Evolutionary conservation across 2,113 vertebrate species (phyloP).

Genomic region (Cricetomys ansorgei): DNA sequence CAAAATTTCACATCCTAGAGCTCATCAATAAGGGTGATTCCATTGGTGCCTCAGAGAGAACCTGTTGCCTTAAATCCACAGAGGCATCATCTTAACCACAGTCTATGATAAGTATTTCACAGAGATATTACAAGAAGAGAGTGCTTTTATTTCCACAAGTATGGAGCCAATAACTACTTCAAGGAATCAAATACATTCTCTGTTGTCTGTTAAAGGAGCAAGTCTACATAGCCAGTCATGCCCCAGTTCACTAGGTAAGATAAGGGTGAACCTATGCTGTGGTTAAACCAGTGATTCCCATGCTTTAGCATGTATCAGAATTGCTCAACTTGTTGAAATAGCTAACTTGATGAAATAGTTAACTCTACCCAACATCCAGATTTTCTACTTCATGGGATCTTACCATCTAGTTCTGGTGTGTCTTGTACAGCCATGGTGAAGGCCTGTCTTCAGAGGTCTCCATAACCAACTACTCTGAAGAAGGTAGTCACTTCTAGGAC

Average conservation of each 20-base stretch:
- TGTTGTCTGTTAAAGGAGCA: background rate
- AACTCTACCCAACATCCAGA: background rate
- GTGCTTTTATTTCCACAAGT: background rate
- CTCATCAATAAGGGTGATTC: no score
- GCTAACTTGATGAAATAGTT: background rate
- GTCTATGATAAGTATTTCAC: background rate
- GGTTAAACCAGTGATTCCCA: background rate
- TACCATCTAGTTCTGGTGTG: background rate
- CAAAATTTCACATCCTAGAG: background rate
- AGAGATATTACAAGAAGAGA: background rate
- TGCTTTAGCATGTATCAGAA: background rate
- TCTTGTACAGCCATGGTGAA: background rate
- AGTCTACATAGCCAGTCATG: background rate
- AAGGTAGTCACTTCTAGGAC: no score
- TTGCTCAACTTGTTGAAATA: background rate
- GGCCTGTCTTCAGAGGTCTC: no score
- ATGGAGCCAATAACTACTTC: background rate
- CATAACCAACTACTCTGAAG: background rate
- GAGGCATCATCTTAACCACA: background rate
- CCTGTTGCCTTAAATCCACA: background rate
- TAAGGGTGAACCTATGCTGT: background rate
- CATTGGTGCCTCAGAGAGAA: background rate
- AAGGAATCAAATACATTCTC: accelerated
- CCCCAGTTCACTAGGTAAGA: background rate
- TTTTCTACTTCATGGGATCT: background rate